Evolutionary conservation across 2,888 invertebrate species (phyloP).

Genomic region (Kuschelorhynchus macadamiae): DNA sequence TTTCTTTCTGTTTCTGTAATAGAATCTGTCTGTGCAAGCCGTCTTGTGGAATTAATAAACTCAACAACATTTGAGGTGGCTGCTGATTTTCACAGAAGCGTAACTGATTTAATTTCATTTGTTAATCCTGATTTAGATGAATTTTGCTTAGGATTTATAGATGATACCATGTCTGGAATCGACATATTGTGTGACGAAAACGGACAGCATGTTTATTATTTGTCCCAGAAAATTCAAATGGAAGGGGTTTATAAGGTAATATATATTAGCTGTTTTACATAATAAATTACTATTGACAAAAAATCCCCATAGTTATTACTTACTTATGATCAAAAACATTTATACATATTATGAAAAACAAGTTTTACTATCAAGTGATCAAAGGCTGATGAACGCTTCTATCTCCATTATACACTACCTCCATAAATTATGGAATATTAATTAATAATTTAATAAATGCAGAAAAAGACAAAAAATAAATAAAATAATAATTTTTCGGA

Average conservation of each 20-base stretch:
- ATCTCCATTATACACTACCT: too few relatives aligned
- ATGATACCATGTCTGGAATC: conserved; percentile 31
- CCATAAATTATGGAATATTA: too few relatives aligned
- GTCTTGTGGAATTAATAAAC: conserved; percentile 36
- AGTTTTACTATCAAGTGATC: too few relatives aligned
- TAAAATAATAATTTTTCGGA: too few relatives aligned
- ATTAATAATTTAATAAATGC: too few relatives aligned
- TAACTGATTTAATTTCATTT: conserved; percentile 56
- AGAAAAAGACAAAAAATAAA: too few relatives aligned
- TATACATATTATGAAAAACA: too few relatives aligned
- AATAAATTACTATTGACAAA: too few relatives aligned
- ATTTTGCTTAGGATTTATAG: conserved; percentile 56
- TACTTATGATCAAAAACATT: too few relatives aligned
- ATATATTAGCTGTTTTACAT: too few relatives aligned
- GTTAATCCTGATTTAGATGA: conserved; percentile 51
- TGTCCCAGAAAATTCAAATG: conserved; percentile 41
- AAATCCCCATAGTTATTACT: too few relatives aligned
- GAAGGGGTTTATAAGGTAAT: conserved; percentile 49
- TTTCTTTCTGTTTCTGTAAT: conserved; percentile 40
- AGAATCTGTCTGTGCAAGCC: conserved; percentile 32
- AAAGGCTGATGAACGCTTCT: too few relatives aligned
- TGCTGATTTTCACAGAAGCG: conserved; percentile 53
- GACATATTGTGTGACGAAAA: conserved; percentile 45
- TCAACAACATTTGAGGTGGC: conserved; percentile 25
- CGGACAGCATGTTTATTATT: conserved; percentile 28